Evolutionary conservation across 1,140 invertebrate species (phyloP).

Genomic region (Diabrotica undecimpunctata): DNA sequence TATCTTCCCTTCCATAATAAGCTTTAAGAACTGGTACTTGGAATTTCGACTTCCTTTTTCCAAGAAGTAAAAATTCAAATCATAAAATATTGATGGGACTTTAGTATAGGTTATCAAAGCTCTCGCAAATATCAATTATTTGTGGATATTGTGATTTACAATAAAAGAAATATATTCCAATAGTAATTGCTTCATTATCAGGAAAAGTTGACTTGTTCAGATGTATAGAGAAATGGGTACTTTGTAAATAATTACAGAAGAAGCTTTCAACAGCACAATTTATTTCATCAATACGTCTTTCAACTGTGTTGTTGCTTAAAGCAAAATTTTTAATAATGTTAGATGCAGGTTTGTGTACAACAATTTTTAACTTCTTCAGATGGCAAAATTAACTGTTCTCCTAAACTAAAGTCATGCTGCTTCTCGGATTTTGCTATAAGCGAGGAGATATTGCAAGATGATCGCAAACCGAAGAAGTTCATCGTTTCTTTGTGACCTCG

Average conservation of each 20-base stretch:
- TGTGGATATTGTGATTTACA: conserved; percentile 42
- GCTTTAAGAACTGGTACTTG: too few relatives aligned
- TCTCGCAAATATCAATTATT: conserved; percentile 45
- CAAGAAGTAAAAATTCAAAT: conserved; percentile 37
- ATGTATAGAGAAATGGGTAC: conserved; percentile 39
- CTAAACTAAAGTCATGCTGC: conserved; percentile 44
- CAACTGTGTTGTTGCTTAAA: conserved; percentile 45
- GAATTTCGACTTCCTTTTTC: too few relatives aligned
- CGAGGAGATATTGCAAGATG: conserved; percentile 47
- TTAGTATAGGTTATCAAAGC: too few relatives aligned
- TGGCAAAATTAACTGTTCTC: conserved; percentile 46
- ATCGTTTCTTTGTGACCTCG: too few relatives aligned
- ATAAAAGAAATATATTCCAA: conserved; percentile 46
- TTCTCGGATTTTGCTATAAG: conserved; percentile 44
- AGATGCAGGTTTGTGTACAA: conserved; percentile 28
- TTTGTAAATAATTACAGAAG: conserved; percentile 3
- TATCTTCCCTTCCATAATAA: too few relatives aligned
- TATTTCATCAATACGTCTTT: conserved; percentile 49
- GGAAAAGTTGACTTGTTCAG: conserved; percentile 30
- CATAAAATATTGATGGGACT: conserved; percentile 47
- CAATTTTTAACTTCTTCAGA: conserved; percentile 33
- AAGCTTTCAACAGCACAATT: conserved; percentile 41
- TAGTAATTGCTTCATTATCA: too few relatives aligned
- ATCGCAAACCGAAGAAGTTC: conserved; percentile 42
- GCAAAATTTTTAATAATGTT: conserved; percentile 45